These are phyloP conservation scores for Eciton burchellii DNA, from an alignment of 1,140 invertebrate species.

Conservation along the genomic window DNA sequence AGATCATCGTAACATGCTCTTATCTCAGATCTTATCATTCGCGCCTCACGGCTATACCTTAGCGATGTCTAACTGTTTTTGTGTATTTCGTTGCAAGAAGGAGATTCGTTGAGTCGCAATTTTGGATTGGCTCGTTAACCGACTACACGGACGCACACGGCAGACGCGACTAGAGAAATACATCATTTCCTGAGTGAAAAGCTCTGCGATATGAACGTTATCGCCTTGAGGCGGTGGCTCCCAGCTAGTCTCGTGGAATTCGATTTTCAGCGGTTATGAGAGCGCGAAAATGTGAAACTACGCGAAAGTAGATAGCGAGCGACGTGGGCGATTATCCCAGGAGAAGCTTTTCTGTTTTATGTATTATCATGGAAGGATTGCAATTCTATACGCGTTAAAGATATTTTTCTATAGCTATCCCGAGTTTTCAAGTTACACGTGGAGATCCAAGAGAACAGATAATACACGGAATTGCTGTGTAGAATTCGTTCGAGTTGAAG, in stretches of 20 bases:
- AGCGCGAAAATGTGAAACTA: conserved; percentile 13
- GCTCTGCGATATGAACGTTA: background rate
- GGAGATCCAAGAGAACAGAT: background rate
- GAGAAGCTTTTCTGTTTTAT: background rate
- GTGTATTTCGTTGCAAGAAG: background rate
- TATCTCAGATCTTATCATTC: background rate
- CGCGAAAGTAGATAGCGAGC: background rate
- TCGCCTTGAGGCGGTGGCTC: background rate
- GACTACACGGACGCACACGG: background rate
- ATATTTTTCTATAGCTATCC: background rate
- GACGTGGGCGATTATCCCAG: background rate
- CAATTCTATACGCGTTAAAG: background rate
- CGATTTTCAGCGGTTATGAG: conserved; percentile 6
- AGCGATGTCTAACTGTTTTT: background rate
- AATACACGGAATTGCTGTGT: background rate
- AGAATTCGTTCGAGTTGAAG: too few species aligned
- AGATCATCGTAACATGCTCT: background rate
- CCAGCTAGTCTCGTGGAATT: background rate
- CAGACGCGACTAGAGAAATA: background rate
- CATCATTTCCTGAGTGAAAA: background rate
- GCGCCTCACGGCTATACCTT: background rate
- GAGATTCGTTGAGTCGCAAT: background rate
- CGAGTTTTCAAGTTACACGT: background rate
- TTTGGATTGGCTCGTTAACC: background rate
- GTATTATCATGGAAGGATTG: background rate